These are phyloP conservation scores for Cryptotermes secundus DNA, from an alignment of 1,140 invertebrate species.

Conservation along the genomic window DNA sequence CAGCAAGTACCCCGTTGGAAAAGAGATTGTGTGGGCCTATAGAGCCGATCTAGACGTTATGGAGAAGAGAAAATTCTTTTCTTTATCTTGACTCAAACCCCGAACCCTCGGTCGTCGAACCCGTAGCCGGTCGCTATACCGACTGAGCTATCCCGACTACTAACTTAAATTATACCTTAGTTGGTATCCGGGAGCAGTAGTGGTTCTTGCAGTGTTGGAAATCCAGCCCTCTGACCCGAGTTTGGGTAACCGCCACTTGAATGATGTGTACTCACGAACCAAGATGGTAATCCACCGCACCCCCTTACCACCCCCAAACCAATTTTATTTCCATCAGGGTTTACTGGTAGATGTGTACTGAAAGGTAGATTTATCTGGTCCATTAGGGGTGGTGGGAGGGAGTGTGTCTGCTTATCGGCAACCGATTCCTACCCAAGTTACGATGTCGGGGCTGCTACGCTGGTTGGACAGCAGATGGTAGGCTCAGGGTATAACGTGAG, in stretches of 20 bases:
- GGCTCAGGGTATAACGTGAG: not conserved
- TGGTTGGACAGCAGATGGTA: not conserved
- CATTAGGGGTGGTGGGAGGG: not conserved
- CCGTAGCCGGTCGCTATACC: too few relatives aligned
- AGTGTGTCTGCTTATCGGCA: not conserved
- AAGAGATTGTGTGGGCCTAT: too few relatives aligned
- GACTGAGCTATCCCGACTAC: too few relatives aligned
- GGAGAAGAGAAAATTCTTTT: too few relatives aligned
- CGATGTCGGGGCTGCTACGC: not conserved
- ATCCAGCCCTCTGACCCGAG: too few relatives aligned
- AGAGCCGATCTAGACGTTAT: too few relatives aligned
- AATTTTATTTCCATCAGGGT: constrained; percentile 17
- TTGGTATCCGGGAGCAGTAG: too few relatives aligned
- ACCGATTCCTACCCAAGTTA: constrained; percentile 8
- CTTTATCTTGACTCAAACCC: too few relatives aligned
- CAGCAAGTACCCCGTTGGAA: too few relatives aligned
- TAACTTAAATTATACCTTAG: too few relatives aligned
- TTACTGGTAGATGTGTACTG: constrained; percentile 16
- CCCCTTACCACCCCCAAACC: not conserved
- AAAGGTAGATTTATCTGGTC: constrained; percentile 19
- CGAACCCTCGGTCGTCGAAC: too few relatives aligned
- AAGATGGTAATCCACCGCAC: constrained; percentile 7
- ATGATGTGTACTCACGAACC: constrained; percentile 5
- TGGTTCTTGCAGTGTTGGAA: too few relatives aligned
- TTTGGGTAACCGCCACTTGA: not conserved